Base-by-base conservation (phyloP, 2,113 vertebrate species). In the Passer domesticus region DNA sequence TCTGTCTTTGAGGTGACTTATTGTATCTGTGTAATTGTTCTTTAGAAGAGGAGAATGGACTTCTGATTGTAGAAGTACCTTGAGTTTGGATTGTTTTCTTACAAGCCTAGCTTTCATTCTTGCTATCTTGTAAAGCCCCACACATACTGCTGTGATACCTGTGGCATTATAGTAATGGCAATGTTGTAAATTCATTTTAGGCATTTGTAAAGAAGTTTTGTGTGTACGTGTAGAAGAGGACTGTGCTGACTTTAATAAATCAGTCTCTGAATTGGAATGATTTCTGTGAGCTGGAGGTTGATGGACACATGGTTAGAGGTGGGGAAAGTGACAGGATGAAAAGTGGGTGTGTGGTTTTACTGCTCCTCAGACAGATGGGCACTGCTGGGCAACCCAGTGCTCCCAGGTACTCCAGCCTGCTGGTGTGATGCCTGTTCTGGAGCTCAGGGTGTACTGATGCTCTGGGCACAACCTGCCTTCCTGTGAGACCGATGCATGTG, bases 311-410 rank as follows among this genome's bases (percentile, higher is more conserved):
- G 39, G 33, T 27, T 15, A 66, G 69, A 27, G 55, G 39, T 37
- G 24, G 7, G 25, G 10, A 22, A 9, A 15, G 14, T 43, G 63
- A 20, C 35, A 63, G 58, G 30, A 62, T 47, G 50, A 44, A 11
- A 75, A 31, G 43, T 20, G 24, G 18, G 18, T 78, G 16, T 0
- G 1, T 1, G 5, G 37, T 62, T 52, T n/a, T 12, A 1, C 49
- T 66, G 76, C 50, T 81, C 15, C 80, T 92, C 25, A 41, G 60
- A 11, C 17, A 35, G 56, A 10, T 0, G 3, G 37, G 18, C 1
- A 0, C 35, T 67, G 37, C 35, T 37, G 5, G 44, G 35, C 25
- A 80, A 24, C 56, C 74, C 1, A 0, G 52, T 0, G 2, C 44
- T 60, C 39, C 13, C 24, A 11, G 60, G 15, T 3, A 5, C 37